Percentiles rank a stretch among this genome's conserved stretches.
These are phyloP conservation scores for Phthorimaea operculella DNA, from an alignment of 1,140 invertebrate genomes.

Conservation along the genomic window DNA sequence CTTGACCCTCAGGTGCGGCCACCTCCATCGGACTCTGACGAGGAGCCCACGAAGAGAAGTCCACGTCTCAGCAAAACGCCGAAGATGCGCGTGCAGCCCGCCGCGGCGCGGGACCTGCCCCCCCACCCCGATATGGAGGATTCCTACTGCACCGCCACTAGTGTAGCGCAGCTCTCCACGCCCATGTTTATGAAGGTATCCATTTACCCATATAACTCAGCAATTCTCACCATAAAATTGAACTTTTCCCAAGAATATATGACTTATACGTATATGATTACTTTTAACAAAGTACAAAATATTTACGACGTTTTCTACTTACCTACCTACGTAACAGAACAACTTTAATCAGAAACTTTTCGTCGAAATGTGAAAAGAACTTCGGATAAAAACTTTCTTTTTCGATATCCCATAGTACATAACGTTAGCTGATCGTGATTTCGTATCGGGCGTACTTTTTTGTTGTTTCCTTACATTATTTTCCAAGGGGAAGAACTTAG, in stretches of 20 bases:
- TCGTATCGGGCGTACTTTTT: no score
- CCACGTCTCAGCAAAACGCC: slow-evolving; percentile 34
- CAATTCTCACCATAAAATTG: no score
- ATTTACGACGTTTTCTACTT: neutral
- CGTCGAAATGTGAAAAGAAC: no score
- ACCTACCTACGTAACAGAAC: neutral
- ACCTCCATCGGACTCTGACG: slow-evolving; percentile 46
- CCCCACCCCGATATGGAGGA: slow-evolving; percentile 32
- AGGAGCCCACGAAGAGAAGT: slow-evolving; percentile 33
- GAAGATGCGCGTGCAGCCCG: slow-evolving; percentile 28
- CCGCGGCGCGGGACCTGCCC: slow-evolving; percentile 18
- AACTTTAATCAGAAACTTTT: no score
- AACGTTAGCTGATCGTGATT: no score
- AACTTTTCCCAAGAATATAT: neutral
- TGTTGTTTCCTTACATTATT: no score
- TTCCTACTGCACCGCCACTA: slow-evolving; percentile 34
- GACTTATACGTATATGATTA: neutral
- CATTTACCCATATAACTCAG: neutral
- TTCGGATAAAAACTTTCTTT: no score
- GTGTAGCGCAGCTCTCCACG: slow-evolving; percentile 41
- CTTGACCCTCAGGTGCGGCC: slow-evolving; percentile 52
- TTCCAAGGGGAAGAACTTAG: no score
- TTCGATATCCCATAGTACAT: no score
- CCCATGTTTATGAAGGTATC: slow-evolving; percentile 51
- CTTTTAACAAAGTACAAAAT: no score